Evolutionary conservation across 2,888 invertebrate species (phyloP), one percentile per base, ranked within the genome.

Genomic region (Sphinx pinastri): DNA sequence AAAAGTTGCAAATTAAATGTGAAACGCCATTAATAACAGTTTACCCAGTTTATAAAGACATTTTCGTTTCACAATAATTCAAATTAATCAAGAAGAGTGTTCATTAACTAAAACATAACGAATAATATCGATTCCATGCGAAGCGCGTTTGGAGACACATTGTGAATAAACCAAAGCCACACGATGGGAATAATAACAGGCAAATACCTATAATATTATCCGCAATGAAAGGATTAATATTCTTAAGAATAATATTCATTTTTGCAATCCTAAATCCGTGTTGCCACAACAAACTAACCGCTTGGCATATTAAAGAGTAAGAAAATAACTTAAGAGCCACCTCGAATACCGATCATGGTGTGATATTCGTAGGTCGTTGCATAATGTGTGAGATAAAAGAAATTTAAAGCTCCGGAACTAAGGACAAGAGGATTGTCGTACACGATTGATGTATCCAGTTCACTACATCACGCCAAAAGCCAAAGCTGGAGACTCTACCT

Each of bases 11-110:
- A 63, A 49, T 19, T 19, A 12, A 1, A 6, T n/a, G 19, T 55
- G 16, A 55, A 19, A 19, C 16, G 19, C 19, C 19, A 55, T 19
- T 19, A 16, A 19, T 55, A 19, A 55, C 4, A 55, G 10, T 14
- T 47, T 19, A 11, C 25, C 14, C 12, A 49, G 10, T 31, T n/a
- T 31, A 49, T 38, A 38, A 38, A 38, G 25, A 51, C 13, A 6
- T 31, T 59, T 52, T 7, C 19, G 16, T 49, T 19, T 16, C 0
- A 52, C 2, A 31, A 45, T n/a, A n/a, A 68, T 52, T 8, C 38
- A 52, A 52, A 51, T 51, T 51, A 68, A 68, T 60, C 51, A 68
- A 52, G 38, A 25, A 60, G 49, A 68, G 59, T 60, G 16, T 60
- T 12, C 31, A 68, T 59, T 31, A 38, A 60, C 19, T 55, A 7